Evolutionary conservation across 2,888 invertebrate genomes (phyloP).

Genomic region (Anticlea derivata): DNA sequence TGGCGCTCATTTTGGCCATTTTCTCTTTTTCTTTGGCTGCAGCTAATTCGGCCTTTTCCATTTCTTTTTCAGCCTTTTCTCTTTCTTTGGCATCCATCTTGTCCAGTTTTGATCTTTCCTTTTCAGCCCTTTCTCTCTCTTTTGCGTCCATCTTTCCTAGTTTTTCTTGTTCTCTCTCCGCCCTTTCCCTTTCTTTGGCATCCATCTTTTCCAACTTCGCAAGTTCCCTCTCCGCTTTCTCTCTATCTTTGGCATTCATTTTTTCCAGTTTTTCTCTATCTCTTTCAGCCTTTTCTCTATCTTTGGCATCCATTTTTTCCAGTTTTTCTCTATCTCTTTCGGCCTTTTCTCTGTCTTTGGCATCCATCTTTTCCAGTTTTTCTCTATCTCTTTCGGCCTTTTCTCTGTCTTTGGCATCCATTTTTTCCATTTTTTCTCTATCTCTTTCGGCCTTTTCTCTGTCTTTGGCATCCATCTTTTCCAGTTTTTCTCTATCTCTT

Average conservation of each 20-base stretch:
- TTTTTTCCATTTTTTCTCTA: not conserved
- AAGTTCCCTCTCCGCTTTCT: slow-evolving; percentile 22
- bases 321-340: slow-evolving; percentile 20
- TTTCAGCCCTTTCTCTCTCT: slow-evolving; percentile 15
- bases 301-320: slow-evolving; percentile 13
- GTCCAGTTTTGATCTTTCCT: slow-evolving; percentile 21
- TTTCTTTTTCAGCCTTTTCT: slow-evolving; percentile 12
- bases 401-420: slow-evolving; percentile 23
- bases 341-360: slow-evolving; percentile 1
- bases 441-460: not conserved
- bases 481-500: slow-evolving; percentile 18
- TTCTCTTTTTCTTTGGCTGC: slow-evolving; percentile 20
- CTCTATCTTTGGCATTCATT: slow-evolving; percentile 16
- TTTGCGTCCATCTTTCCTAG: slow-evolving; percentile 9
- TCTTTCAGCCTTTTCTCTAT: slow-evolving; percentile 14
- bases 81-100: slow-evolving; percentile 14
- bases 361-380: slow-evolving; percentile 4
- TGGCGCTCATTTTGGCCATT: slow-evolving; percentile 17
- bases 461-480: slow-evolving; percentile 18
- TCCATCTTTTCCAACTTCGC: slow-evolving; percentile 17
- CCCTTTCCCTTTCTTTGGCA: slow-evolving; percentile 16
- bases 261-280: slow-evolving; percentile 21
- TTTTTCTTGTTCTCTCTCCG: slow-evolving; percentile 17
- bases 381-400: slow-evolving; percentile 23
- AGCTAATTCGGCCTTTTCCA: slow-evolving; percentile 21